Evolutionary conservation across 2,888 invertebrate species (phyloP).

Genomic region (Coenonympha glycerion): DNA sequence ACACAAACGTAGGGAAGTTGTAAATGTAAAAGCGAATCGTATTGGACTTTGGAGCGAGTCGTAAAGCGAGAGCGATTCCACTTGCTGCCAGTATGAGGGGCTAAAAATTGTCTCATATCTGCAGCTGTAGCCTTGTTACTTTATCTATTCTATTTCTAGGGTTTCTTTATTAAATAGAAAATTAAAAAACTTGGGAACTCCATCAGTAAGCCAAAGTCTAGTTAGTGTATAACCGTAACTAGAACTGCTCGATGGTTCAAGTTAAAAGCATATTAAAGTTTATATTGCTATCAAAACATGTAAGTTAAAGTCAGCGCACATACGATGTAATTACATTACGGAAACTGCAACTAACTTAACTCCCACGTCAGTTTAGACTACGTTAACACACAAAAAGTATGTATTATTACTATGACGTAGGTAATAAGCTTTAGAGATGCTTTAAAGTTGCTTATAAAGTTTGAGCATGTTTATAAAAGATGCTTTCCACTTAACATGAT

Average conservation of each 20-base stretch:
- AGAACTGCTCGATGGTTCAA: not conserved
- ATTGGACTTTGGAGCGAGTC: slow-evolving; percentile 12
- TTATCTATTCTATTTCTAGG: too few species aligned
- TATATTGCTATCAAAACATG: not conserved
- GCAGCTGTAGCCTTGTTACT: too few species aligned
- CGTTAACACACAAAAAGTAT: not conserved
- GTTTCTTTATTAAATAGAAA: too few species aligned
- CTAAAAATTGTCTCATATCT: slow-evolving; percentile 22
- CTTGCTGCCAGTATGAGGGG: slow-evolving; percentile 19
- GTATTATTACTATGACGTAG: not conserved
- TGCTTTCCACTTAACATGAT: too few species aligned
- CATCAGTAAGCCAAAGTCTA: too few species aligned
- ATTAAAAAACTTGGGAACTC: too few species aligned
- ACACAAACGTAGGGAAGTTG: not conserved
- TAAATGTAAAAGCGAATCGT: slow-evolving; percentile 1
- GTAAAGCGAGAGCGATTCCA: slow-evolving; percentile 22
- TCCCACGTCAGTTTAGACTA: slow-evolving; percentile 16
- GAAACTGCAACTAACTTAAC: slow-evolving; percentile 13
- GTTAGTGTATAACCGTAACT: too few species aligned
- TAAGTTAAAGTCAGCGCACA: slow-evolving; percentile 11
- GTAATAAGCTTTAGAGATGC: too few species aligned
- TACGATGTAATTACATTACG: slow-evolving; percentile 27
- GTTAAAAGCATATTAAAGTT: slow-evolving; percentile 1
- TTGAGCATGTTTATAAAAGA: too few species aligned
- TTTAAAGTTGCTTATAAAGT: too few species aligned